These are phyloP conservation scores for Prinia subflava DNA, from an alignment of 2,113 vertebrate species.

Conservation along the genomic window DNA sequence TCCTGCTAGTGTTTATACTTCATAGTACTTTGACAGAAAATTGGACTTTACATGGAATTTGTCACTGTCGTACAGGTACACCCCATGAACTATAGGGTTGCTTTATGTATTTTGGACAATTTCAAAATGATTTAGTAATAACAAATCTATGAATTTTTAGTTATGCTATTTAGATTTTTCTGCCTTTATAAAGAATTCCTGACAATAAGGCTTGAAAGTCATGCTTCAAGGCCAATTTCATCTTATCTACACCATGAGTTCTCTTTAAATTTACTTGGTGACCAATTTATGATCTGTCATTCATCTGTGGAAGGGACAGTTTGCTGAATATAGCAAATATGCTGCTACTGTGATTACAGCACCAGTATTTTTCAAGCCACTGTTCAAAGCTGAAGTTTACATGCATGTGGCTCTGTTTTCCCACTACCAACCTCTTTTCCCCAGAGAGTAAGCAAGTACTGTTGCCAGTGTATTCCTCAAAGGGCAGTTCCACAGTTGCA, in stretches of 20 bases:
- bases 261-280: neutral
- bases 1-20: neutral
- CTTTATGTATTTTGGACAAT: neutral
- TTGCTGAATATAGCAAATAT: neutral
- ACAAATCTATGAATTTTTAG: neutral
- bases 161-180: accelerated
- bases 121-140: neutral
- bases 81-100: neutral
- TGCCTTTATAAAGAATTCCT: neutral
- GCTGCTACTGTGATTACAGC: neutral
- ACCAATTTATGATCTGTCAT: neutral
- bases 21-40: neutral
- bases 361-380: neutral
- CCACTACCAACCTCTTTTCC: neutral
- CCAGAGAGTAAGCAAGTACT: neutral
- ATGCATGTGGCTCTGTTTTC: accelerated
- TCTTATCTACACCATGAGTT: neutral
- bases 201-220: neutral
- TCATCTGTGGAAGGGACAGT: neutral
- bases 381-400: neutral
- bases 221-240: neutral
- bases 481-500: neutral
- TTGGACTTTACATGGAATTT: neutral
- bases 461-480: neutral
- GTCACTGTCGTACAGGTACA: neutral